Evolutionary conservation across 2,888 invertebrate genomes (phyloP), one percentile per base, ranked within the genome.

Genomic region (Drosophila recens): DNA sequence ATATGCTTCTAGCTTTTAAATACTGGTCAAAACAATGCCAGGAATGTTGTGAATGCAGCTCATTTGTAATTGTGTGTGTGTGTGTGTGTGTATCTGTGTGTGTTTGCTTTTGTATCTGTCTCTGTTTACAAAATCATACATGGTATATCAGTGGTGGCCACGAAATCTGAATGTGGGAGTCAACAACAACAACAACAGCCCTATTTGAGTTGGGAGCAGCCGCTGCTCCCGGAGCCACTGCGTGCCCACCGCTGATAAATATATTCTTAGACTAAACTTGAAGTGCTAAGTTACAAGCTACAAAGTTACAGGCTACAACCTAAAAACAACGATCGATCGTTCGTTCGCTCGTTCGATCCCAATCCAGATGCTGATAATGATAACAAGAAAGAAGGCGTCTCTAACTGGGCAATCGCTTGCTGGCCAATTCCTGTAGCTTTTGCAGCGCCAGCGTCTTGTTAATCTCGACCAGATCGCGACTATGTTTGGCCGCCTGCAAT

Each of bases 391-490:
- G 8, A 8, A 2, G 40, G 46, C 58, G 40, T 40, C 67, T 79
- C 89, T 90, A 90, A 85, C 90, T 91, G 83, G 90, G 90, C 90
- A 92, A 65, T 13, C 92, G 89, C 71, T 92, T 92, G 81, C 87
- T 92, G 64, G 92, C 92, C 63, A 91, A 73, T 63, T 92, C 92
- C 75, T 94, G 94, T 27, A 95, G 90, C 86, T 94, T 94, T 84
- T 94, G 94, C 78, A 94, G 93, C 2, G 94, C 94, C 77, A 94
- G 94, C 52, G 94, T 94, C 91, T 94, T 95, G 82, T 95, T 94
- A 34, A 95, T 92, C 89, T 95, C 95, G 4, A 94, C 94, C 43
- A 94, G 94, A 89, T 95, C 94, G 75, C 95, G 91, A 77, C 90
- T 90, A 64, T 91, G 90, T 85, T 92, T 93, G 75, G 93, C 93